A percentile compares a stretch with the other conserved stretches of the same genome.
These are phyloP conservation scores for Hetaerina americana DNA, from an alignment of 1,140 invertebrate species.

Conservation along the genomic window DNA sequence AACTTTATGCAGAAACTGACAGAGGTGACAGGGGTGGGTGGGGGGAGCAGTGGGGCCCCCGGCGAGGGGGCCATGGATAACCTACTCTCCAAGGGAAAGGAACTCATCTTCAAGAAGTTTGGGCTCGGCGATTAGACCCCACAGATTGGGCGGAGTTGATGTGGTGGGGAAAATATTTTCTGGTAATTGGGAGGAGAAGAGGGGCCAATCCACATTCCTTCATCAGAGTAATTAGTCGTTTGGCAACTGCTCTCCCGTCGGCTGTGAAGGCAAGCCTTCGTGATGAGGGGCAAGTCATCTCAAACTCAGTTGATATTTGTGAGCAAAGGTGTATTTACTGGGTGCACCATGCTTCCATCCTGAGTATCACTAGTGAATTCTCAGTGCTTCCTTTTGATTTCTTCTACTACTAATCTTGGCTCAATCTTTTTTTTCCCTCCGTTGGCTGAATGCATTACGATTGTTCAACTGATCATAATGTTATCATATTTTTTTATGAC, in stretches of 20 bases:
- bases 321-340: neutral
- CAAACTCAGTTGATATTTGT: neutral
- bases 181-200: neutral
- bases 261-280: neutral
- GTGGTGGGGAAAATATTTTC: neutral
- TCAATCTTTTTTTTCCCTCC: too few species aligned
- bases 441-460: too few species aligned
- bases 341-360: neutral
- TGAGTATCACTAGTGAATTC: neutral
- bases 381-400: neutral
- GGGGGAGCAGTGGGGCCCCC: slow-evolving; percentile 47
- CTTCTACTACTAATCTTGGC: too few species aligned
- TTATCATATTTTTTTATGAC: too few species aligned
- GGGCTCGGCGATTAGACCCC: slow-evolving; percentile 43
- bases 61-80: slow-evolving; percentile 22
- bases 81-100: slow-evolving; percentile 77
- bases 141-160: neutral
- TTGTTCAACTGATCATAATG: too few species aligned
- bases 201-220: neutral
- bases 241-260: neutral
- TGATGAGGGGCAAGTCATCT: neutral
- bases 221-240: neutral
- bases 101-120: slow-evolving; percentile 83
- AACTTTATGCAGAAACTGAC: slow-evolving; percentile 71
- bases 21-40: slow-evolving; percentile 57